These are phyloP conservation scores for Meleagris gallopavo DNA, from an alignment of 2,113 vertebrate species.

Conservation along the genomic window DNA sequence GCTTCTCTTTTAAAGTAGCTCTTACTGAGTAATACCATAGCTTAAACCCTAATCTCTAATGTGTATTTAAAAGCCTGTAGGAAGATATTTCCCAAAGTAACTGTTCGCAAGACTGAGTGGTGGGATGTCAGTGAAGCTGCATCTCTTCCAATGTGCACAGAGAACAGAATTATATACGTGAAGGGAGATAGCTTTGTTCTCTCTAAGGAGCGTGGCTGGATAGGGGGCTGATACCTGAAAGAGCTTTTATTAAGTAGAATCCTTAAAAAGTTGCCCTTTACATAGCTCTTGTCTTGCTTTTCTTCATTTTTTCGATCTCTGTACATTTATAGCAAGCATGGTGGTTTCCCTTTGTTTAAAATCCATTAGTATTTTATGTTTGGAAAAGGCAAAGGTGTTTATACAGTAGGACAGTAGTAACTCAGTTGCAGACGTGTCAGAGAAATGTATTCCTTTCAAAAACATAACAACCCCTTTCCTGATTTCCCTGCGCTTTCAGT, in stretches of 20 bases:
- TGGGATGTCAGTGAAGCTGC: not conserved
- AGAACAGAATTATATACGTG: too few relatives aligned
- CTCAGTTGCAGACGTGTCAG: fast-evolving
- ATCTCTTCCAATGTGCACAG: fast-evolving
- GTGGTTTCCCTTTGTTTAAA: not conserved
- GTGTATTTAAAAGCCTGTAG: slow-evolving; percentile 7
- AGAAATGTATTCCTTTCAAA: not conserved
- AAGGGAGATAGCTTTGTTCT: not conserved
- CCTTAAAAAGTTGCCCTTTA: not conserved
- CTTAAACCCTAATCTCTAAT: not conserved
- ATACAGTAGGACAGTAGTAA: not conserved
- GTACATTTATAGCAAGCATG: not conserved
- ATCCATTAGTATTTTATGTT: not conserved
- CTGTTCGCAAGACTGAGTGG: not conserved
- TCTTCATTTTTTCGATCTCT: not conserved
- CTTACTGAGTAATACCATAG: slow-evolving; percentile 25
- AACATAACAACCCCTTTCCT: not conserved
- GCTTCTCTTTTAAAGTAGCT: not conserved
- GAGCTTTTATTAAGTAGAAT: not conserved
- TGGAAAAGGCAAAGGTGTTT: not conserved
- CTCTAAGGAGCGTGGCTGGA: fast-evolving
- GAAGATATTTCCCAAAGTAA: not conserved
- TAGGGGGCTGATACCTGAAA: not conserved
- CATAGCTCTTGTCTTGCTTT: not conserved
- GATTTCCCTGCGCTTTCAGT: not conserved